Evolutionary conservation across 2,113 vertebrate species (phyloP).

Genomic region (Pseudopodoces humilis): DNA sequence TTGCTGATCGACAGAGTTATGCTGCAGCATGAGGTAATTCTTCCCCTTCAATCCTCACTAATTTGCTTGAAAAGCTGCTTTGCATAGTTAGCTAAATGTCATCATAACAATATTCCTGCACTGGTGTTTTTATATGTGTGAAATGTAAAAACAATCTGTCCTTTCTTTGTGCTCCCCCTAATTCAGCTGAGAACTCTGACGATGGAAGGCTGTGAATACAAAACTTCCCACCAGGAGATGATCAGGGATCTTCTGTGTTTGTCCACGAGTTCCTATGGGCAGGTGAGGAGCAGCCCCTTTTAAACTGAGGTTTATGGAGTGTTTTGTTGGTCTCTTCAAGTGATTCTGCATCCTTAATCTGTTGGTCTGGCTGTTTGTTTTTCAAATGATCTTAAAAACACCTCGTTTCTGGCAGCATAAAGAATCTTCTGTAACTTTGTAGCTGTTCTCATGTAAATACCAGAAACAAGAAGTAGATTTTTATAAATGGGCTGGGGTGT

Average conservation of each 20-base stretch:
- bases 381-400: background rate
- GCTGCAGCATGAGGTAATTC: slow-evolving; percentile 93
- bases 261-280: slow-evolving; percentile 95
- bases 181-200: slow-evolving; percentile 90
- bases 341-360: background rate
- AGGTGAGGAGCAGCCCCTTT: slow-evolving; percentile 73
- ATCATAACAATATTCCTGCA: background rate
- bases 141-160: background rate
- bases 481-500: background rate
- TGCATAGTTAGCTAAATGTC: background rate
- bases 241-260: slow-evolving; percentile 91
- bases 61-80: background rate
- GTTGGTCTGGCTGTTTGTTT: background rate
- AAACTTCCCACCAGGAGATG: slow-evolving; percentile 88
- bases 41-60: background rate
- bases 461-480: background rate
- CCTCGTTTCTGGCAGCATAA: background rate
- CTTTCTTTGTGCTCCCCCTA: background rate
- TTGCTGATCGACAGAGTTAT: slow-evolving; percentile 95
- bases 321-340: background rate
- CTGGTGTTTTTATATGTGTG: background rate
- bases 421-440: background rate
- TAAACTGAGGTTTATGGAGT: background rate
- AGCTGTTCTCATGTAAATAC: background rate
- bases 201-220: slow-evolving; percentile 92